phyloP scores from a whole-genome alignment of 2,888 invertebrate species.

The Nemapogon koenigi region DNA sequence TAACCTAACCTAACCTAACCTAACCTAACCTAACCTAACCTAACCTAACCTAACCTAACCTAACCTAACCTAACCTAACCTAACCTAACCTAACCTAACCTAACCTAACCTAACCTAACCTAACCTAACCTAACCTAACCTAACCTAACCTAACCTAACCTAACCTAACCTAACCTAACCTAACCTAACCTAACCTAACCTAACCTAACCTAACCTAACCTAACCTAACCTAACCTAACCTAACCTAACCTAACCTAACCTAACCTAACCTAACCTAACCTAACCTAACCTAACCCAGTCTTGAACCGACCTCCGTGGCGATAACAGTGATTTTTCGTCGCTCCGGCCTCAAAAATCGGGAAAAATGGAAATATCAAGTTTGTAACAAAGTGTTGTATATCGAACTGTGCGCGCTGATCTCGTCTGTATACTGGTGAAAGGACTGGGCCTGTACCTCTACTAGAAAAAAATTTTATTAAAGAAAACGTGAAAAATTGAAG shows the following conservation, averaged over 20 bases:
- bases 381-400: no score
- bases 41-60: slow-evolving; percentile 12
- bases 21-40: no score
- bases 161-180: slow-evolving; percentile 12
- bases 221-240: slow-evolving; percentile 13
- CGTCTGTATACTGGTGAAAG: no score
- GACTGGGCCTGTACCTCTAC: no score
- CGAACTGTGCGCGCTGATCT: no score
- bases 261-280: slow-evolving; percentile 16
- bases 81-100: slow-evolving; percentile 14
- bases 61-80: slow-evolving; percentile 14
- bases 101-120: slow-evolving; percentile 6
- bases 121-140: slow-evolving; percentile 3
- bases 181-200: slow-evolving; percentile 13
- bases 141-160: slow-evolving; percentile 1
- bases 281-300: slow-evolving; percentile 13
- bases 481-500: no score
- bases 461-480: no score
- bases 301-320: no score
- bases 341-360: no score
- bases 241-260: slow-evolving; percentile 13
- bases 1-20: no score
- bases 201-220: slow-evolving; percentile 12
- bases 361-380: no score
- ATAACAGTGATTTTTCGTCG: no score